Conservation (phyloP, 1,140 invertebrate genomes). For the Drosophila grimshawi region DNA sequence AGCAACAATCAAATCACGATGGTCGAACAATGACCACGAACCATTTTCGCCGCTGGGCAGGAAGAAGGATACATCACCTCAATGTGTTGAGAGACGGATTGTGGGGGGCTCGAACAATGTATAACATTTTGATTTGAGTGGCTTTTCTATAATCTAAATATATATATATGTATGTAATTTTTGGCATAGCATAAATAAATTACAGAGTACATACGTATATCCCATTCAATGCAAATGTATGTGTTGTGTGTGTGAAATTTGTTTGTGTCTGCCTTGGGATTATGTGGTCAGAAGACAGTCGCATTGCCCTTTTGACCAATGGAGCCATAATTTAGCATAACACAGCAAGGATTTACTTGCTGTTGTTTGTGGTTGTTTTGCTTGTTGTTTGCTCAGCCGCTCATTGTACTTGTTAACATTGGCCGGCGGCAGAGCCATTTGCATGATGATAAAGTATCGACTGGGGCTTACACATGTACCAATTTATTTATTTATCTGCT, state of each 20-base stretch:
- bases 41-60: background rate
- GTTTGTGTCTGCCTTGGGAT: conserved; percentile 11
- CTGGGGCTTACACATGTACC: conserved; percentile 56
- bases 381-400: conserved; percentile 40
- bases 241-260: background rate
- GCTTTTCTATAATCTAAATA: conserved; percentile 22
- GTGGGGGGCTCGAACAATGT: conserved; percentile 8
- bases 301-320: conserved; percentile 29
- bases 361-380: background rate
- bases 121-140: conserved; percentile 27
- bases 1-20: conserved; percentile 20
- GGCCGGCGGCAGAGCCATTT: conserved; percentile 44
- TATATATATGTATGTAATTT: conserved; percentile 11
- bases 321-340: conserved; percentile 55
- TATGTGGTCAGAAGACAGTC: conserved; percentile 9
- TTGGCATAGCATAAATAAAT: conserved; percentile 26
- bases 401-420: conserved; percentile 63
- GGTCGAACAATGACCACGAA: conserved; percentile 32
- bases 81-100: background rate
- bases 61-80: background rate
- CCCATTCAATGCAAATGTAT: background rate
- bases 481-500: conserved; percentile 33
- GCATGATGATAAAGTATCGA: conserved; percentile 74
- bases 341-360: conserved; percentile 11
- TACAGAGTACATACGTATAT: conserved; percentile 5